These are phyloP conservation scores for Heterotilapia buettikoferi DNA, from an alignment of 2,113 vertebrate species.

Conservation along the genomic window DNA sequence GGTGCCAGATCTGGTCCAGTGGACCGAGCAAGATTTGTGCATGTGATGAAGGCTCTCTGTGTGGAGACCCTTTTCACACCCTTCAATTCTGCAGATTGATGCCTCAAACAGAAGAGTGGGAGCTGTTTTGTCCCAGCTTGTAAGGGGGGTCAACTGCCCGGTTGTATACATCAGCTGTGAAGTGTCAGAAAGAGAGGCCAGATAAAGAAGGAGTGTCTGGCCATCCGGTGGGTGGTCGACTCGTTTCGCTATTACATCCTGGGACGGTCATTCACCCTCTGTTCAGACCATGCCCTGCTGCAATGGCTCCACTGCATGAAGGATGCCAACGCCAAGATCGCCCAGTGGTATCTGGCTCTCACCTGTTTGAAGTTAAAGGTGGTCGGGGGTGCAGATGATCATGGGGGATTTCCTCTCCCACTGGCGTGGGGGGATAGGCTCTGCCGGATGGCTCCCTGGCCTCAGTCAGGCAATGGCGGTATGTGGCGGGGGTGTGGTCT, in stretches of 20 bases:
- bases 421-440: not conserved
- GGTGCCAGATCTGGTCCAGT: fast-evolving
- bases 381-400: not conserved
- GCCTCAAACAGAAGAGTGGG: not conserved
- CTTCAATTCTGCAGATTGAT: not conserved
- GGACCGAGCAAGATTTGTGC: not conserved
- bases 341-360: not conserved
- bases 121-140: not conserved
- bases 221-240: not conserved
- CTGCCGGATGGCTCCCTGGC: not conserved
- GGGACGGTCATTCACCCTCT: not conserved
- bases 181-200: not conserved
- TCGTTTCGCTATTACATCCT: not conserved
- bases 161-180: not conserved
- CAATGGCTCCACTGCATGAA: not conserved
- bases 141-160: not conserved
- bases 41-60: not conserved
- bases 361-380: not conserved
- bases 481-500: not conserved
- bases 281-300: not conserved
- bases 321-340: too few relatives aligned
- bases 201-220: not conserved
- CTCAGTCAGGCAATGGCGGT: not conserved
- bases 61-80: not conserved
- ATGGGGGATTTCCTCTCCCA: not conserved